Evolutionary conservation across 2,113 vertebrate genomes (phyloP).

Genomic region (Aphyosemion australe): DNA sequence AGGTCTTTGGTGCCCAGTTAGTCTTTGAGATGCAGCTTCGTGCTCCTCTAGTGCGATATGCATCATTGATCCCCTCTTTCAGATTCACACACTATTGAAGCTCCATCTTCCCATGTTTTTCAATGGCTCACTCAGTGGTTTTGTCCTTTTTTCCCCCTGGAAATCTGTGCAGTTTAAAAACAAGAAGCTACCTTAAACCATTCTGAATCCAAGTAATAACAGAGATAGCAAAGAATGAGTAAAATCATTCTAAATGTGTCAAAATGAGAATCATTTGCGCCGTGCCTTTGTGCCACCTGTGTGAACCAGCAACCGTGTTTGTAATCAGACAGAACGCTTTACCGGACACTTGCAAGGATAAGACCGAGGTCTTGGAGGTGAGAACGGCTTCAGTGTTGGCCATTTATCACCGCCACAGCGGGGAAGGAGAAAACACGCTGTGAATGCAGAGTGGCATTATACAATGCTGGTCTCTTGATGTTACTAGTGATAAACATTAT

Average conservation of each 20-base stretch:
- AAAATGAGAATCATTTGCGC: constrained; percentile 3
- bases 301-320: constrained; percentile 36
- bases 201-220: constrained; percentile 5
- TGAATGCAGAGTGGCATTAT: constrained; percentile 73
- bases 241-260: constrained; percentile 12
- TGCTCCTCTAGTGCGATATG: constrained; percentile 45
- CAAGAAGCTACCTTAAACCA: constrained; percentile 3
- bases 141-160: constrained; percentile 24
- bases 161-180: constrained; percentile 34
- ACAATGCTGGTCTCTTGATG: constrained; percentile 66
- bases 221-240: neutral
- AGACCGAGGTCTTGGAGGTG: constrained; percentile 70
- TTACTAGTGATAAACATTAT: constrained; percentile 69
- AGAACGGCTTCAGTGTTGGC: constrained; percentile 61
- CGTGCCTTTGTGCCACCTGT: constrained; percentile 22
- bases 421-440: constrained; percentile 58
- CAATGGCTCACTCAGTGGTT: constrained; percentile 20
- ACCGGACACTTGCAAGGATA: constrained; percentile 73
- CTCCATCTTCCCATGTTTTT: constrained; percentile 44
- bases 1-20: constrained; percentile 33
- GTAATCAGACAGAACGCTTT: constrained; percentile 70
- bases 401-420: constrained; percentile 72
- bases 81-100: constrained; percentile 40
- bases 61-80: constrained; percentile 61
- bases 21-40: constrained; percentile 45